Conservation (phyloP, 2,113 vertebrate genomes). For the Lophochroa leadbeateri region DNA sequence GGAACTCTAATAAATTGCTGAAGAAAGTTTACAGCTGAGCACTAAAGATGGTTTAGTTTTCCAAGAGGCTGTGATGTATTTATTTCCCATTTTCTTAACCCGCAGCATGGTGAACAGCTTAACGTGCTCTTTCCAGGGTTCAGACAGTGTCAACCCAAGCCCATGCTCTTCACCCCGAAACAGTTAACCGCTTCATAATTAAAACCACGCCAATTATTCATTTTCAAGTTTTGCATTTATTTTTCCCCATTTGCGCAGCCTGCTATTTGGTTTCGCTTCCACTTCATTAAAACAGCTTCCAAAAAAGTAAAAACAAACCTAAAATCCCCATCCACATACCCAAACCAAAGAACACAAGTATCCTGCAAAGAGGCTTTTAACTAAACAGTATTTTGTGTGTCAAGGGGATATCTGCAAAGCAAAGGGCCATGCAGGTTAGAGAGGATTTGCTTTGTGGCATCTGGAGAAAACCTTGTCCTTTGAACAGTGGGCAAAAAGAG, state of each 20-base stretch:
- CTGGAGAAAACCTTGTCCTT: not conserved
- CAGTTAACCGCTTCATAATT: constrained; percentile 60
- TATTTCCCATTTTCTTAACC: constrained; percentile 72
- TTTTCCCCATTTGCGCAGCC: constrained; percentile 60
- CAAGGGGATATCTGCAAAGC: not conserved
- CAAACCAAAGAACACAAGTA: constrained; percentile 40
- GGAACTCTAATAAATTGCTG: constrained; percentile 63
- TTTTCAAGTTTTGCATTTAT: constrained; percentile 59
- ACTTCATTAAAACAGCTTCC: constrained; percentile 60
- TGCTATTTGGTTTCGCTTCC: constrained; percentile 62
- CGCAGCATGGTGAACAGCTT: constrained; percentile 41
- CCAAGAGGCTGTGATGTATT: constrained; percentile 63
- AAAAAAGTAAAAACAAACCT: not conserved
- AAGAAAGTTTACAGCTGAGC: constrained; percentile 58
- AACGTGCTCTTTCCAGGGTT: constrained; percentile 48
- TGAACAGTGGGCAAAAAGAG: not conserved
- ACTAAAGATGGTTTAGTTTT: constrained; percentile 65
- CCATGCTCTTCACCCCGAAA: constrained; percentile 63
- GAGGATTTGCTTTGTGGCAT: not conserved
- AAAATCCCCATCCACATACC: not conserved
- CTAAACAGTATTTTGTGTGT: not conserved
- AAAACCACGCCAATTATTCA: constrained; percentile 70
- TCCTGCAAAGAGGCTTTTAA: constrained; percentile 1
- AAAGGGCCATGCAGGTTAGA: not conserved
- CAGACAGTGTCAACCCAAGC: constrained; percentile 41